phyloP scores from a whole-genome alignment of 2,888 invertebrate species.

The Glyphotaelius pellucidus region DNA sequence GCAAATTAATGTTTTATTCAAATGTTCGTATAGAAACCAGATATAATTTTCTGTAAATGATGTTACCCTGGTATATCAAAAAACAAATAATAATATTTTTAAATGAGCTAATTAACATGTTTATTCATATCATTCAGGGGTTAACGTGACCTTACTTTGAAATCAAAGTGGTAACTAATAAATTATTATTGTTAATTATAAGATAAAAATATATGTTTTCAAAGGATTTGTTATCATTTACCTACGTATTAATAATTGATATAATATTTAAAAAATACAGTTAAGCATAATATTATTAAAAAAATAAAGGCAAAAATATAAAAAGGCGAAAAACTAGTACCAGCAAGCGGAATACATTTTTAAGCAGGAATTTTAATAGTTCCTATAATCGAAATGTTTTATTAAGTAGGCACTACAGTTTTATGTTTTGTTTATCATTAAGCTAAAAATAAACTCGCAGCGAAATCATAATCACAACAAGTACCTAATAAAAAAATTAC shows the following conservation, averaged over 20 bases:
- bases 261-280: not conserved
- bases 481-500: not conserved
- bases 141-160: too few species aligned
- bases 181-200: not conserved
- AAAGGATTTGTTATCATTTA: not conserved
- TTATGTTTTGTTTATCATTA: not conserved
- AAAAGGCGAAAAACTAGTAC: not conserved
- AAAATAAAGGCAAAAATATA: not conserved
- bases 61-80: too few species aligned
- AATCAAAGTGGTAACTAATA: not conserved
- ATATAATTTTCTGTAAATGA: not conserved
- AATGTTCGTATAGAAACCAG: not conserved
- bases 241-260: not conserved
- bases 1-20: not conserved
- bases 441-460: not conserved
- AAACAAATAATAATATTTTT: not conserved
- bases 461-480: not conserved
- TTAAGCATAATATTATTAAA: not conserved
- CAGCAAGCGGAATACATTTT: not conserved
- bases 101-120: too few species aligned
- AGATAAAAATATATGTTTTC: not conserved
- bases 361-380: not conserved
- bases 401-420: too few species aligned
- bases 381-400: not conserved
- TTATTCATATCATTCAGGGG: too few species aligned